Evolutionary conservation across 2,797 vertebrate species (phyloP), one percentile per base, ranked within the genome.

Genomic region (Podarcis siculus): DNA sequence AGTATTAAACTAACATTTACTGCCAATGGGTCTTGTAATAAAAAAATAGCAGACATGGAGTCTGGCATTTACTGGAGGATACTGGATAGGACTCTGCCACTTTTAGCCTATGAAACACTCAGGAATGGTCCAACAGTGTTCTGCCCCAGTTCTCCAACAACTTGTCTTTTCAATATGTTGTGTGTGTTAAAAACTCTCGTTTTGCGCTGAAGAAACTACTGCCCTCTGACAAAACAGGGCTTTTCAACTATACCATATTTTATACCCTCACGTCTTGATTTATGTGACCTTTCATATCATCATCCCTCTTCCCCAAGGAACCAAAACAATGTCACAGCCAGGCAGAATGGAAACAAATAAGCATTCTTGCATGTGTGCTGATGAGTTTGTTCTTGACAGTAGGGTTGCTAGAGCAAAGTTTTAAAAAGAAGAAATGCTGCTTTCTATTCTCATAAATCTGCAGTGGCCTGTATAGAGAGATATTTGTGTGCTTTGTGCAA

Each of bases 311-410:
- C 10, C 7, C 7, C 42, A 86, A 25, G 27, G 55, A 71, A 1
- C 82, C 15, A 88, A 87, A 86, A 87, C 90, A 45, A 87, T 55
- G 78, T 88, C 84, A 27, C 35, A 93, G 79, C 85, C 83, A 39
- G 1, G 55, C 0, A 32, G 64, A 39, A 90, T 83, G n/a, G 66
- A 84, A 88, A 86, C 17, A 0, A 87, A 32, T 85, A 86, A 92
- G 87, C 82, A 3, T 2, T 87, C 10, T 1, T 6, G 8, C 32
- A 61, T 35, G 30, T 45, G 4, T 8, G 35, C n/a, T 87, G 89
- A 25, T 80, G 37, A 85, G 79, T 72, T 69, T 82, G 27, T n/a
- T 85, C 66, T 67, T 79, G 61, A 69, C 1, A 6, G 0, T 15
- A 78, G 5, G 8, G 32, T 37, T 77, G 58, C 58, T 77, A n/a